phyloP scores from a whole-genome alignment of 1,140 invertebrate species.

The Scaptomyza graminum region DNA sequence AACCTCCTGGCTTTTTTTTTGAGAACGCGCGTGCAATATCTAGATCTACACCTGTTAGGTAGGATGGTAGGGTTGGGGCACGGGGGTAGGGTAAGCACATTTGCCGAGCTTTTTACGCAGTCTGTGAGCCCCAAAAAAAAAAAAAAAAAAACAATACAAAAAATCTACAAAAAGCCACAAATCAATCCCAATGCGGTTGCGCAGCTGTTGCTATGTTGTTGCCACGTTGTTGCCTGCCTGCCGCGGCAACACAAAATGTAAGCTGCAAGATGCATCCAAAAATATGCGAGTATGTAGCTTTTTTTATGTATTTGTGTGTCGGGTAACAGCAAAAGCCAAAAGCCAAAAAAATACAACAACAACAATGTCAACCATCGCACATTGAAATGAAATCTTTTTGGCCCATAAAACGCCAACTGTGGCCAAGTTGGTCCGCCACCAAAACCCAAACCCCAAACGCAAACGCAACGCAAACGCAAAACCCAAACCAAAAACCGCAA shows the following conservation, averaged over 20 bases:
- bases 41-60: constrained; percentile 28
- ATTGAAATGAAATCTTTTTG: constrained; percentile 82
- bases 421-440: constrained; percentile 50
- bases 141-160: too few relatives aligned
- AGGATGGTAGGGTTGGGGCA: background rate
- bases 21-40: constrained; percentile 46
- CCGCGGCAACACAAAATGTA: constrained; percentile 35
- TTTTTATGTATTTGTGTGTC: background rate
- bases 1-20: background rate
- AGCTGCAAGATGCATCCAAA: constrained; percentile 33
- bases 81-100: background rate
- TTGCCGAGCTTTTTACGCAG: constrained; percentile 19
- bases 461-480: constrained; percentile 34
- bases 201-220: constrained; percentile 63
- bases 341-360: background rate
- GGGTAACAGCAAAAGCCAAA: constrained; percentile 4
- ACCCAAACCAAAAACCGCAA: constrained; percentile 60
- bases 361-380: constrained; percentile 61
- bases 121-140: constrained; percentile 15
- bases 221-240: constrained; percentile 47
- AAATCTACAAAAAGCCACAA: constrained; percentile 59
- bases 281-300: background rate
- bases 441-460: constrained; percentile 37
- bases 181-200: constrained; percentile 83
- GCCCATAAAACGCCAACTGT: constrained; percentile 76